phyloP scores from a whole-genome alignment of 2,888 invertebrate genomes.

The Diloba caeruleocephala region DNA sequence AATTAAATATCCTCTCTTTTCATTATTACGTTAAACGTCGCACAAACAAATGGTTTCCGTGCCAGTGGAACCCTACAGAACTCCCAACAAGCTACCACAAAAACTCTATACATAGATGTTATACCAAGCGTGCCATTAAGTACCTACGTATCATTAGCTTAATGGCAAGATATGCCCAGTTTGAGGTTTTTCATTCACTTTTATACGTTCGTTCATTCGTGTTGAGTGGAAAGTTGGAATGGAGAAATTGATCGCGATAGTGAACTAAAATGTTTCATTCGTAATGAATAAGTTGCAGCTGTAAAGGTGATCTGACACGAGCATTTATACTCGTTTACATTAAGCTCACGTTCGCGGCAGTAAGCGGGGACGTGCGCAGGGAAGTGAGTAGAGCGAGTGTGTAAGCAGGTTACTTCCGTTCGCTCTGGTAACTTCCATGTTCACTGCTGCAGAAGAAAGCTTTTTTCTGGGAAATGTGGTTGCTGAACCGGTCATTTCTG shows the following conservation, averaged over 20 bases:
- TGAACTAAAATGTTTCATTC: neutral
- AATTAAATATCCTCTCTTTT: too few species aligned
- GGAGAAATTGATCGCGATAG: conserved; percentile 13
- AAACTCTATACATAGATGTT: conserved; percentile 48
- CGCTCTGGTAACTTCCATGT: too few species aligned
- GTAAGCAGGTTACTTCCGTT: too few species aligned
- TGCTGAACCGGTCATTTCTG: too few species aligned
- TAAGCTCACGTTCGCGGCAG: too few species aligned
- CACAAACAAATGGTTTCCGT: neutral
- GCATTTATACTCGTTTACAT: too few species aligned
- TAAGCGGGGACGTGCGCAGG: too few species aligned
- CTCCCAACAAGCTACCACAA: conserved; percentile 33
- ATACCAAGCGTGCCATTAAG: conserved; percentile 56
- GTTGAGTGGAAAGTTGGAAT: conserved; percentile 33
- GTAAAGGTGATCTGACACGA: too few species aligned
- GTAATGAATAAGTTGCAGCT: neutral
- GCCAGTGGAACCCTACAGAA: conserved; percentile 28
- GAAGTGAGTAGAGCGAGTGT: too few species aligned
- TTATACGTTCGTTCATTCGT: conserved; percentile 41
- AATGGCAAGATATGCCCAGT: conserved; percentile 53
- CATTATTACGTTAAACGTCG: too few species aligned
- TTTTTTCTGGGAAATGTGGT: too few species aligned
- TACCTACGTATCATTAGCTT: conserved; percentile 62
- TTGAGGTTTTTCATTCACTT: conserved; percentile 46
- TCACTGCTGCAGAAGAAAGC: too few species aligned